A percentile compares a stretch with the other conserved stretches of the same genome.
These are phyloP conservation scores for Alosa alosa DNA, from an alignment of 2,113 vertebrate species.

Conservation along the genomic window DNA sequence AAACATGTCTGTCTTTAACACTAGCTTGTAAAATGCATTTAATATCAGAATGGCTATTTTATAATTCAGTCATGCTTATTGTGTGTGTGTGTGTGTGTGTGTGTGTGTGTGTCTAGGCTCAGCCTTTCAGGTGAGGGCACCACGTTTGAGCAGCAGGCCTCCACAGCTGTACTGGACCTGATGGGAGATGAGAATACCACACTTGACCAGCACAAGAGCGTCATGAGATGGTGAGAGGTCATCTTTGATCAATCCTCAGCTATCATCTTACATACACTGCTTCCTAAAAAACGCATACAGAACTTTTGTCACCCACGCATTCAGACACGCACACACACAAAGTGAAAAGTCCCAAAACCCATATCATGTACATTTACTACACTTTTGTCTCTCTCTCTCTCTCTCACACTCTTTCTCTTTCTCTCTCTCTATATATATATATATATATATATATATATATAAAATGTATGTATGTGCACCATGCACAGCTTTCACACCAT, in stretches of 20 bases:
- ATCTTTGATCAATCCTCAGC: too few relatives aligned
- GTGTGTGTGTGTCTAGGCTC: constrained; percentile 66
- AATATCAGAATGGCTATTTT: not conserved
- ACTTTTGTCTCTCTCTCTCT: too few relatives aligned
- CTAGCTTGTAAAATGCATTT: not conserved
- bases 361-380: too few relatives aligned
- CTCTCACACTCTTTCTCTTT: too few relatives aligned
- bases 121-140: constrained; percentile 70
- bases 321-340: not conserved
- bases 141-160: constrained; percentile 86
- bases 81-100: not conserved
- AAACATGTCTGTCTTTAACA: not conserved
- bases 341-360: too few relatives aligned
- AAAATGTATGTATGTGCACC: too few relatives aligned
- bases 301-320: too few relatives aligned
- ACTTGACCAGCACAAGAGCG: constrained; percentile 74
- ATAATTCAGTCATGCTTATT: not conserved
- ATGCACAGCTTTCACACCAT: not conserved
- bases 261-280: not conserved
- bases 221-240: constrained; percentile 81
- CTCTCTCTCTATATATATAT: too few relatives aligned
- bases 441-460: too few relatives aligned
- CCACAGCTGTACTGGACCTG: constrained; percentile 83
- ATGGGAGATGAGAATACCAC: constrained; percentile 81
- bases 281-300: too few relatives aligned